Evolutionary conservation across 1,140 invertebrate genomes (phyloP), one percentile per base, ranked within the genome.

Genomic region (Plectrocnemia conspersa): DNA sequence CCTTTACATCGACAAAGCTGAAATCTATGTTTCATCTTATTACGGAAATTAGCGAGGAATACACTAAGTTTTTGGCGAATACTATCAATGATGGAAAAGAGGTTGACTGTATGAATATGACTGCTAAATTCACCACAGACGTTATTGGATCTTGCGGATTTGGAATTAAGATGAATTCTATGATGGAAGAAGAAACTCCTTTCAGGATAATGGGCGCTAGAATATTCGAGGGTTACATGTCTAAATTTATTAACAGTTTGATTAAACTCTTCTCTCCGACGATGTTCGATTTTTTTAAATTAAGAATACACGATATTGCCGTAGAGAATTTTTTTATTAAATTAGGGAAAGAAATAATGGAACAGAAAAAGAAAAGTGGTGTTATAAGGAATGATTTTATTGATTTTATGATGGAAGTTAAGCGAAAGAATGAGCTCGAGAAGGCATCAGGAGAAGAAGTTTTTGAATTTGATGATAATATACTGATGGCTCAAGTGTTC

Each of bases 391-490:
- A 77, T 44, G 80, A 82, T 59, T 76, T 82, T 10, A 69, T 81
- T 1, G 79, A 82, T 62, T 63, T 80, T 25, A 42, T 83, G 15
- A 69, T 82, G 21, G 74, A 78, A 15, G 64, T 80, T 27, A 77
- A 76, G 55, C 65, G 68, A 7, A 64, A 71, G 40, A 67, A 71
- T 32, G 29, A n/a, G n/a, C 29, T 48, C 36, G 18, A 2, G 32
- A 21, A 3, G 27, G n/a, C 9, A 3, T 23, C 38, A 1, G 29
- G 45, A 15, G 3, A 49, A 9, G 18, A 52, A 15, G 15, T 44
- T 25, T 49, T 64, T 24, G 61, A 63, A 33, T 52, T 55, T 1
- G 46, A 64, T 9, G 32, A 61, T 24, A 35, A n/a, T 3, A 50
- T 56, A 21, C 41, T 69, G 5, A 38, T 84, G 13, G 64, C 61